Base-by-base conservation (phyloP, 2,797 vertebrate species). In the Cygnus olor region DNA sequence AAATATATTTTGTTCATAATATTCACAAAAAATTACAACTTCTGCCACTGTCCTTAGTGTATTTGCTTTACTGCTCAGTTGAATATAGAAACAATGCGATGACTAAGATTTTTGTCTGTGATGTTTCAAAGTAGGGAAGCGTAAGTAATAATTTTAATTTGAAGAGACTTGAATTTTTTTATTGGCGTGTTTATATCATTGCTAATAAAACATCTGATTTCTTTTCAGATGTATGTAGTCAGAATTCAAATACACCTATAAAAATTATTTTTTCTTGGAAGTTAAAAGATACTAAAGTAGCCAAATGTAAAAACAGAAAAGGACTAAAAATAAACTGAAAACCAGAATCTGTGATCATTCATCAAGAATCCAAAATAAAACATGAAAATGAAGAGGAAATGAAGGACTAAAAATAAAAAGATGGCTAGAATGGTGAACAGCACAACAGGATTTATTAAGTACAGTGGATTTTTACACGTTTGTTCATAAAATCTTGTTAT, bases 291-390 rank as follows among this genome's bases (percentile, higher is more conserved):
- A 73, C 85, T 85, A n/a, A 94, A 90, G 54, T 97, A 95, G 85
- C 85, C 93, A 97, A 95, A 94, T 93, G 88, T 95, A 76, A 85
- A 93, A 96, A 95, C 79, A 91, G 73, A 86, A 88, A 83, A 91
- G 51, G 54, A 92, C 93, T 91, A 92, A 94, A 97, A 97, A 96
- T 96, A 96, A 96, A 91, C 93, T 76, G 80, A 92, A 93, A 96
- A 90, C 44, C 2, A 14, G 78, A 95, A 90, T 95, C 89, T 93
- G 45, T 96, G 91, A 94, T 96, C 93, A 86, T 89, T 79, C 94
- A 92, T 92, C 88, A 94, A 63, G 92, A 94, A 95, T 96, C 85
- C 94, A 91, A 84, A 96, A 81, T 93, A 93, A 95, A 97, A 94
- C 89, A 94, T 94, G 42, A 90, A 54, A 96, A 88, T 76, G 45